Evolutionary conservation across 2,888 invertebrate genomes (phyloP), one percentile per base, ranked within the genome.

Genomic region (Phyllotreta striolata): DNA sequence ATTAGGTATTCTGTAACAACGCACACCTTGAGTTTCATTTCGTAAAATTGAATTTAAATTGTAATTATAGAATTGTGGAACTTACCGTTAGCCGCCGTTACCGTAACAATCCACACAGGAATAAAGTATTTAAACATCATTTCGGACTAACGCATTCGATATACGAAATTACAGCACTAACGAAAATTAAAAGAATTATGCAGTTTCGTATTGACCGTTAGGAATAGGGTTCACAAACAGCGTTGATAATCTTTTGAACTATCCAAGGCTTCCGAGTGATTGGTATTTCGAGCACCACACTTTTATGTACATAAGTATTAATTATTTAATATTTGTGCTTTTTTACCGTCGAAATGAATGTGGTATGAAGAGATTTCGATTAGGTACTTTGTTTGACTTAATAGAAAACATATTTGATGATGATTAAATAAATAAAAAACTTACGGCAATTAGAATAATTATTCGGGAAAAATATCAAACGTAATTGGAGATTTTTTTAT

Each of bases 1-100:
- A 77, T 67, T 44, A 76, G 34, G 54, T 67, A 73, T n/a, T 70
- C 72, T 68, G 60, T 39, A 66, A 67, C 2, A 24, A 24, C 24
- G 24, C 1, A 24, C 24, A 24, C 24, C 24, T 24, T 24, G 24
- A 24, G 24, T 24, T 24, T 4, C 24, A 24, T 24, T 24, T 24
- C 24, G 24, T 24, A 24, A 24, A 24, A 24, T 24, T 24, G 4
- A 24, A 24, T 24, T 24, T 24, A 1, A 44, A n/a, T 44, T n/a
- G 14, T 13, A n/a, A 44, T n/a, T 10, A 44, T 7, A 44, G 14
- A 13, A 44, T 13, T 6, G 14, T 10, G 14, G 10, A 49, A 49
- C 34, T 49, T 35, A 49, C 49, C 49, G 37, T 34, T 35, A 35
- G 34, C 37, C 12, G 49, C 49, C 8, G 34, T 35, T 35, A 49